Base-by-base conservation (phyloP, 2,888 invertebrate species). In the Sarcophaga carnaria region DNA sequence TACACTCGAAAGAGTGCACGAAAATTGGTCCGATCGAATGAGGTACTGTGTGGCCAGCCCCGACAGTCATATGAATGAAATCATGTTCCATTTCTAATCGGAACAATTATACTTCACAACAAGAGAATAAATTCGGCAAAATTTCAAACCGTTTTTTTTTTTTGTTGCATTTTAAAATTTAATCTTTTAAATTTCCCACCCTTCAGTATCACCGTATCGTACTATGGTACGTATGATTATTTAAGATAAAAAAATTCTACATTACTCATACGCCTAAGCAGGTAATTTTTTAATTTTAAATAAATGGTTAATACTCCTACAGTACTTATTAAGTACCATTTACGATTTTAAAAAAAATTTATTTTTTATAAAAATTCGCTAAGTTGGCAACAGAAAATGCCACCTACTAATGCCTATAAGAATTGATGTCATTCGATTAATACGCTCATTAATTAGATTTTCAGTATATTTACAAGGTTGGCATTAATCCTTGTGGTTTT, bases 361-460 rank as follows among this genome's bases (percentile, higher is more conserved):
- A 22, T 22, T 22, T 22, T 22, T 22, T 22, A 22, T 54, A 17
- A 17, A 4, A 54, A 14, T 54, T 54, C 4, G 17, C 3, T 14
- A 54, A 14, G 54, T 54, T 54, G 54, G 4, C 12, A 54, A 54
- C 12, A 17, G 0, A 14, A 54, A 0, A 54, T 14, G 54, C 14
- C 62, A 54, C 37, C 63, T 25, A 49, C 37, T 37, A 74, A 17
- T 59, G 49, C 63, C 66, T 49, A 64, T 49, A 83, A 71, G 70
- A 62, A 82, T 66, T 77, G 66, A 72, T 77, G 77, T 83, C 60
- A 72, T 78, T 78, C 67, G 60, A 83, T 83, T 78, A 78, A 83
- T 78, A 17, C 17, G 54, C 10, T 83, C 82, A 83, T 83, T 78
- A 78, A 83, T 72, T 83, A 78, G 67, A 74, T 83, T 78, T 83